A percentile compares a stretch with the other conserved stretches of the same genome.
phyloP scores from a whole-genome alignment of 2,888 invertebrate species.

The Elysia crispata region DNA sequence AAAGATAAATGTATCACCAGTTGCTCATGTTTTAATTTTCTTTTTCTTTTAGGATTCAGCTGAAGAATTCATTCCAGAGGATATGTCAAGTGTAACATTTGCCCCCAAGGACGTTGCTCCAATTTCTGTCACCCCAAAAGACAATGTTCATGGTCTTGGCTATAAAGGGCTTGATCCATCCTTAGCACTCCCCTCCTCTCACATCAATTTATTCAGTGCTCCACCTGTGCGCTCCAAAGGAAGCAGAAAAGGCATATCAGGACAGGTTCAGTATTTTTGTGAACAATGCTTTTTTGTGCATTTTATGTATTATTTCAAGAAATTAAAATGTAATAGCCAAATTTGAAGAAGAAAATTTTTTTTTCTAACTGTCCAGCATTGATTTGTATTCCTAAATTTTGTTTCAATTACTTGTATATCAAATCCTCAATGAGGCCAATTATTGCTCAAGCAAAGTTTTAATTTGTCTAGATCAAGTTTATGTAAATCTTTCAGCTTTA shows the following conservation, averaged over 20 bases:
- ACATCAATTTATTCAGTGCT: constrained; percentile 65
- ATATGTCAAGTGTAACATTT: constrained; percentile 80
- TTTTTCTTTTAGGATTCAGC: constrained; percentile 40
- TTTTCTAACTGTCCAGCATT: too few relatives aligned
- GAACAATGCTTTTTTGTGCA: background rate
- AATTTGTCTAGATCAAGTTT: too few relatives aligned
- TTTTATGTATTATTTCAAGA: background rate
- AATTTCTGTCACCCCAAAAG: constrained; percentile 86
- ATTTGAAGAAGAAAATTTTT: too few relatives aligned
- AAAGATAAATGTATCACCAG: too few relatives aligned
- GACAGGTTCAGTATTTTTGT: constrained; percentile 61
- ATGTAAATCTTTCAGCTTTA: too few relatives aligned
- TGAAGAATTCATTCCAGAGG: constrained; percentile 70
- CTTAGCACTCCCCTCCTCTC: constrained; percentile 65
- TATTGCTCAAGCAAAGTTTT: too few relatives aligned
- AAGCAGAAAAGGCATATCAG: constrained; percentile 70
- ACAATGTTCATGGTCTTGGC: constrained; percentile 82
- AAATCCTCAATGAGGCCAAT: too few relatives aligned
- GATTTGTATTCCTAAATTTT: too few relatives aligned
- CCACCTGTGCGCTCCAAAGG: constrained; percentile 52
- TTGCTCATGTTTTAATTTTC: background rate
- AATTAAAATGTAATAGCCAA: too few relatives aligned
- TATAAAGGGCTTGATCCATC: constrained; percentile 76
- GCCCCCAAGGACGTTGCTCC: constrained; percentile 80
- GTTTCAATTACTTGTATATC: too few relatives aligned